Conservation (phyloP, 2,797 vertebrate genomes). For the Poecile montanus region DNA sequence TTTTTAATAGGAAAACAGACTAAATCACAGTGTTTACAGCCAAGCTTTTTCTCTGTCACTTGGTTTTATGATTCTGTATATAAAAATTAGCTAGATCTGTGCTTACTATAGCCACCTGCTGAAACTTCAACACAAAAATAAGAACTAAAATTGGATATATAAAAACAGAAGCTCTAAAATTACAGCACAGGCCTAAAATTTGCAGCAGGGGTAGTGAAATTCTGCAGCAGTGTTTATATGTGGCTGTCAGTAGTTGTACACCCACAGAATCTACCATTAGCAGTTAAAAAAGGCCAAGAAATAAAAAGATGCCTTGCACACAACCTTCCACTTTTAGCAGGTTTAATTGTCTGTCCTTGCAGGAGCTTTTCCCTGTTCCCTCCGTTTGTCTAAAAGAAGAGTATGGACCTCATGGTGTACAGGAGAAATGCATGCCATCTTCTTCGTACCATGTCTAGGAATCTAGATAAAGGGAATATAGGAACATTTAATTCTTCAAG, state of each 20-base stretch:
- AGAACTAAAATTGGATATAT: conserved; percentile 37
- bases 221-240: background rate
- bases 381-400: background rate
- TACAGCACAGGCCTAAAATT: conserved; percentile 6
- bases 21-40: conserved; percentile 33
- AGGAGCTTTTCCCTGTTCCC: background rate
- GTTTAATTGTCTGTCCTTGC: conserved; percentile 29
- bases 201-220: conserved; percentile 19
- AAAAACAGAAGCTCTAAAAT: conserved; percentile 52
- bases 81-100: conserved; percentile 38
- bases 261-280: conserved; percentile 41
- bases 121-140: conserved; percentile 51
- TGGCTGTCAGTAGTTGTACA: conserved; percentile 18
- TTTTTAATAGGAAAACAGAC: conserved; percentile 29
- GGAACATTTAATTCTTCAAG: background rate
- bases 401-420: background rate
- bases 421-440: conserved; percentile 35
- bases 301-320: background rate
- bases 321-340: background rate
- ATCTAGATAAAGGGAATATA: background rate
- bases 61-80: background rate
- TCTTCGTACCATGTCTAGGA: conserved; percentile 29
- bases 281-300: background rate
- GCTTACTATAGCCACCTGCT: conserved; percentile 46
- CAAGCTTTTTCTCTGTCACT: conserved; percentile 6